These are phyloP conservation scores for Tympanuchus pallidicinctus DNA, from an alignment of 2,113 vertebrate genomes.

Conservation along the genomic window DNA sequence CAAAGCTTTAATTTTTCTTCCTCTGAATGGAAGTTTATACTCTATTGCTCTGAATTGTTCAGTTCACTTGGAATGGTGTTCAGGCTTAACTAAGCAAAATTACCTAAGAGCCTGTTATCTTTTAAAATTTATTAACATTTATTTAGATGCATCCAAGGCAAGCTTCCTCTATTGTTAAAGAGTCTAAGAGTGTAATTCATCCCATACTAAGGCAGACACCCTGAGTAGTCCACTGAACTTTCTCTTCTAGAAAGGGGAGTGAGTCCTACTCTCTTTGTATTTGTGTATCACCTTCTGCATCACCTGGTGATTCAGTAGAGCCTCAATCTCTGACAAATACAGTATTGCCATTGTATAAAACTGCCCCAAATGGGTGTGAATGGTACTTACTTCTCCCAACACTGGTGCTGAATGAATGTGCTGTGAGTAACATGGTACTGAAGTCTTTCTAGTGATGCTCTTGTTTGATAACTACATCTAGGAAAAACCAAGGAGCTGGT, in stretches of 20 bases:
- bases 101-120: neutral
- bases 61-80: neutral
- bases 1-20: neutral
- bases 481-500: neutral
- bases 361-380: neutral
- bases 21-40: neutral
- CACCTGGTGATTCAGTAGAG: neutral
- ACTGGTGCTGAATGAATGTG: neutral
- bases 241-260: neutral
- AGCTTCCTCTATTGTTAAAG: neutral
- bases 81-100: neutral
- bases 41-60: neutral
- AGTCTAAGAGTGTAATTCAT: neutral
- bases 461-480: neutral
- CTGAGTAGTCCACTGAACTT: neutral
- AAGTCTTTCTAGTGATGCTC: neutral
- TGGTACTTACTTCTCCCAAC: neutral
- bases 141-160: neutral
- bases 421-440: neutral
- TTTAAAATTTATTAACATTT: neutral
- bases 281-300: neutral
- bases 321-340: neutral
- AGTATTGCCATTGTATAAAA: neutral
- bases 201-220: neutral
- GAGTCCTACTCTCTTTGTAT: neutral